Conservation (phyloP, 2,888 invertebrate genomes). For the Malthinus seriepunctatus region DNA sequence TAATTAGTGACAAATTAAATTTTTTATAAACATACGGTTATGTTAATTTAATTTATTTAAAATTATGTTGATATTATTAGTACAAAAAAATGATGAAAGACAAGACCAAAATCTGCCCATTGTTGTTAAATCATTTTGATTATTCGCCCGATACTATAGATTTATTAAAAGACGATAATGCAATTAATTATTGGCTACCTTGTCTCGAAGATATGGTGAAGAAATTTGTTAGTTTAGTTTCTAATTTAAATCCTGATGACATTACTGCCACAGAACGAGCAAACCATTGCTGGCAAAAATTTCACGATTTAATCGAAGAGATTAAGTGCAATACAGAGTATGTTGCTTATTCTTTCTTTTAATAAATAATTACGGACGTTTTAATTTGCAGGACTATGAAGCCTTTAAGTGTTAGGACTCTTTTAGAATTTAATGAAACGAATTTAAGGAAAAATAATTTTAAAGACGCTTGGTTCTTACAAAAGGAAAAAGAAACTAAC, state of each 20-base stretch:
- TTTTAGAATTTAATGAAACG: constrained; percentile 91
- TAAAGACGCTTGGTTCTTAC: constrained; percentile 83
- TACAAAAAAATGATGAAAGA: constrained; percentile 23
- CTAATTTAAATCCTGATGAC: constrained; percentile 75
- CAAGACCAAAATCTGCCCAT: constrained; percentile 63
- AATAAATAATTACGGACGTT: constrained; percentile 5
- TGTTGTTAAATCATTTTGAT: constrained; percentile 74
- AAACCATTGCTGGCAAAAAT: constrained; percentile 79
- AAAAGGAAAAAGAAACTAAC: constrained; percentile 87
- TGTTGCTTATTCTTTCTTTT: constrained; percentile 47
- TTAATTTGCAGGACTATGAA: constrained; percentile 54
- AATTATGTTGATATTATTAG: too few relatives aligned
- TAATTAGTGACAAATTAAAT: too few relatives aligned
- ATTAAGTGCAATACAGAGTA: constrained; percentile 80
- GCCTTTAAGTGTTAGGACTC: constrained; percentile 83
- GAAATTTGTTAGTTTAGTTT: constrained; percentile 83
- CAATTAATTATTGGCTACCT: constrained; percentile 88
- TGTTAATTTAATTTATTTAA: too few relatives aligned
- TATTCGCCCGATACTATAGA: constrained; percentile 94
- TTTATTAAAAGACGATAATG: constrained; percentile 81
- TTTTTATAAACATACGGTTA: too few relatives aligned
- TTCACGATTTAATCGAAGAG: constrained; percentile 76
- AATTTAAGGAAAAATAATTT: constrained; percentile 90
- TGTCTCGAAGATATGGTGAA: constrained; percentile 86
- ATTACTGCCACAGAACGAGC: constrained; percentile 79